Percentiles rank a stretch among this genome's conserved stretches.
Conservation (phyloP, 2,113 vertebrate genomes). For the Cyanoramphus novaezelandiae region DNA sequence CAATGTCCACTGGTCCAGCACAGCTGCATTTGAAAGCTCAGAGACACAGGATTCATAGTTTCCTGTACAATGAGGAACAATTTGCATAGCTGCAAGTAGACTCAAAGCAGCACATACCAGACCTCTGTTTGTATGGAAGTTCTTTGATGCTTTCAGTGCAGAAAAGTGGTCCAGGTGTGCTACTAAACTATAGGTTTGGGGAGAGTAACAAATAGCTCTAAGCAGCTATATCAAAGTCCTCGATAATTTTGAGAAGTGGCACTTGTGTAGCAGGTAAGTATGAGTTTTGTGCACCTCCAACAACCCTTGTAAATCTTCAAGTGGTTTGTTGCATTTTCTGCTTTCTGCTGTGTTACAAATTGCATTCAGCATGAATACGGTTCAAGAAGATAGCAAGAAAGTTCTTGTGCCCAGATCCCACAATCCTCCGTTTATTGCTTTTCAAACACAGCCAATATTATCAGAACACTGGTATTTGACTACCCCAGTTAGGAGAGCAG, state of each 20-base stretch:
- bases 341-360: not conserved
- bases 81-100: not conserved
- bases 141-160: not conserved
- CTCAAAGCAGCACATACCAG: not conserved
- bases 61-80: accelerated
- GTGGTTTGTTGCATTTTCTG: not conserved
- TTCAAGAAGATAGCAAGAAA: not conserved
- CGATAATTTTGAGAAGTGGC: not conserved
- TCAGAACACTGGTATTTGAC: not conserved
- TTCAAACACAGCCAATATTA: not conserved
- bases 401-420: not conserved
- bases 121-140: not conserved
- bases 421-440: not conserved
- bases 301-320: not conserved
- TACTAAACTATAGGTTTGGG: not conserved
- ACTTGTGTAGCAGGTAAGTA: not conserved
- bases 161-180: not conserved
- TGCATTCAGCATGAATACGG: not conserved
- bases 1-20: not conserved
- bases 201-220: not conserved
- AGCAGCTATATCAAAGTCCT: not conserved
- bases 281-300: not conserved
- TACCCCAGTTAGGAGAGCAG: not conserved
- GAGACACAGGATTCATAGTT: not conserved
- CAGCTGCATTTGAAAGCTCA: not conserved